A percentile compares a stretch with the other conserved stretches of the same genome.
These are phyloP conservation scores for Alca torda DNA, from an alignment of 2,797 vertebrate genomes.

Conservation along the genomic window DNA sequence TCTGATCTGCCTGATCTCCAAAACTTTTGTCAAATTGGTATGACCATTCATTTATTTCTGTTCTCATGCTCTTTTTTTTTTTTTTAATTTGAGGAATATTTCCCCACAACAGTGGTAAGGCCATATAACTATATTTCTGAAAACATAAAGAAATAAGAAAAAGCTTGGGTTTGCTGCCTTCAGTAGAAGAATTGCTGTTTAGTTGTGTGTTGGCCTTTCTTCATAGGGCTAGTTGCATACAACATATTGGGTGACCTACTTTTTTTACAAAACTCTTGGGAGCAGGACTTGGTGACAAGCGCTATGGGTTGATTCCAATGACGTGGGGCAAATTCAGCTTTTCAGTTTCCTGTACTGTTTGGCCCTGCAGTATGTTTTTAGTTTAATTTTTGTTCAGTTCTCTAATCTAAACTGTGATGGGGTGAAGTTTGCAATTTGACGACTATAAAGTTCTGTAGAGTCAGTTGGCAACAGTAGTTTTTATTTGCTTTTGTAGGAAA, in stretches of 20 bases:
- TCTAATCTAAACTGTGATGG: background rate
- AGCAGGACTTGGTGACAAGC: background rate
- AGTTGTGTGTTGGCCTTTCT: background rate
- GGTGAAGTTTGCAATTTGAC: rapidly evolving
- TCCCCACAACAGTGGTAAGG: background rate
- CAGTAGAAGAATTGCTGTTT: background rate
- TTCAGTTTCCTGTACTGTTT: background rate
- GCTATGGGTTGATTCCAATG: background rate
- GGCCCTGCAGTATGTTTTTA: background rate
- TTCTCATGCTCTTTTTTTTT: background rate
- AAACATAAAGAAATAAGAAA: background rate
- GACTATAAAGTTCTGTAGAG: background rate
- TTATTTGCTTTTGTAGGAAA: background rate
- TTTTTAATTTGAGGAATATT: background rate
- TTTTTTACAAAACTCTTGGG: background rate
- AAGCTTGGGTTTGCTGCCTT: background rate
- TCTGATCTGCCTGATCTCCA: background rate
- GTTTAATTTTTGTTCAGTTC: background rate
- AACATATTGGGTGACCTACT: background rate
- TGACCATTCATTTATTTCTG: background rate
- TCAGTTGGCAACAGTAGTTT: background rate
- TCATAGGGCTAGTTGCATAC: background rate
- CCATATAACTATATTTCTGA: background rate
- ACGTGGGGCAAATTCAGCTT: background rate
- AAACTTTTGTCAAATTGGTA: background rate